Base-by-base conservation (phyloP, 2,113 vertebrate genomes). In the Oreocharis arfaki region DNA sequence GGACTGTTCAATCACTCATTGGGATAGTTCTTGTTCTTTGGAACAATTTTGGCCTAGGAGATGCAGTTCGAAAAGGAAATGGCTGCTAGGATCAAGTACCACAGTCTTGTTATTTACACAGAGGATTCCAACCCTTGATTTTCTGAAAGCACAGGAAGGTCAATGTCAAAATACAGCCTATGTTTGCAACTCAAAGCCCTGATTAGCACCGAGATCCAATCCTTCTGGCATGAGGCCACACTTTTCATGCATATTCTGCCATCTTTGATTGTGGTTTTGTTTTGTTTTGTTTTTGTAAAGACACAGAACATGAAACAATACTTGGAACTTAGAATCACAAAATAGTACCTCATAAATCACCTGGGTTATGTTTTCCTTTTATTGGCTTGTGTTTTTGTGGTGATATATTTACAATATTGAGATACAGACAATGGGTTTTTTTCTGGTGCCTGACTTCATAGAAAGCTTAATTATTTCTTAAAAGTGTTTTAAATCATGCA, bases 1-100 rank as follows among this genome's bases (percentile, higher is more conserved):
- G 19, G 12, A 30, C 21, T 14, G 8, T 20, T 32, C 0, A 0
- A 67, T 35, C 44, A 9, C n/a, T 50, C 9, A 1, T 3, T 75
- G 33, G 73, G 47, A 15, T 75, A n/a, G 28, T 87, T 75, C 60
- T 67, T 71, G 14, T 60, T 64, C 39, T 84, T 89, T 64, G 52
- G 27, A 87, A 71, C 5, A 42, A 39, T 18, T 78, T 24, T 56
- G 9, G 9, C 39, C 35, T 41, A 5, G 15, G n/a, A 82, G 6
- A 52, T 55, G 42, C 23, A 57, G n/a, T 1, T 67, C 30, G 28
- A 53, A 74, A 82, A 55, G 16, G 21, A 71, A 75, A 59, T 6
- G 42, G 42, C 16, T 30, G 26, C 56, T 50, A 39, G 37, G 9
- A 28, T 63, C 5, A 21, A 6, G 11, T 37, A 37, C 41, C 2